These are phyloP conservation scores for Ascidia mentula DNA, from an alignment of 23 tunicate genomes.

Conservation along the genomic window DNA sequence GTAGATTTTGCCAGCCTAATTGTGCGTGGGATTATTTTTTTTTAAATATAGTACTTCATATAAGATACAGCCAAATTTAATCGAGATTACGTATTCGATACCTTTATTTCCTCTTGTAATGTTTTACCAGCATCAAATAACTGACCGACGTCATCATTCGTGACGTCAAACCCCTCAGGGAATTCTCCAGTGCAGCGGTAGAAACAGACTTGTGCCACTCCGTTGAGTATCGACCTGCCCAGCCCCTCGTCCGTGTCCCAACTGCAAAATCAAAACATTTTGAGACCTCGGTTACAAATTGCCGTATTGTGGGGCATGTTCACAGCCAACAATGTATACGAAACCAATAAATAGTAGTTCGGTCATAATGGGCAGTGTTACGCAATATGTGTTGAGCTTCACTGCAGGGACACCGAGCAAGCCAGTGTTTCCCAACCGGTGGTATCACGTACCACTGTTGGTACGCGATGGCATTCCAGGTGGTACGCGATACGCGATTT, in stretches of 20 bases:
- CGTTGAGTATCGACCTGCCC: slow-evolving; percentile 54
- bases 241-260: slow-evolving; percentile 53
- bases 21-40: not conserved
- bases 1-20: slow-evolving; percentile 60
- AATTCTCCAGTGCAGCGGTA: slow-evolving; percentile 14
- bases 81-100: too few species aligned
- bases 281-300: not conserved
- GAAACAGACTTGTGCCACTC: slow-evolving; percentile 34
- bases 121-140: slow-evolving; percentile 11
- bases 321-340: too few species aligned
- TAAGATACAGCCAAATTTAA: too few species aligned
- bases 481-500: too few species aligned
- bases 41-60: not conserved
- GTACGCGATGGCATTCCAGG: too few species aligned
- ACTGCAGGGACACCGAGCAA: too few species aligned
- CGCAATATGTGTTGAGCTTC: too few species aligned
- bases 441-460: too few species aligned
- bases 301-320: too few species aligned
- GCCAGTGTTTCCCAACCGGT: too few species aligned
- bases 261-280: slow-evolving; percentile 3
- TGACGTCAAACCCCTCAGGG: slow-evolving; percentile 28
- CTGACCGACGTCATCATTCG: slow-evolving; percentile 17
- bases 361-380: too few species aligned
- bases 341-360: too few species aligned
- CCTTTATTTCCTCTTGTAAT: slow-evolving; percentile 18